Base-by-base conservation (phyloP, 2,113 vertebrate species). In the Himantopus leucocephalus region DNA sequence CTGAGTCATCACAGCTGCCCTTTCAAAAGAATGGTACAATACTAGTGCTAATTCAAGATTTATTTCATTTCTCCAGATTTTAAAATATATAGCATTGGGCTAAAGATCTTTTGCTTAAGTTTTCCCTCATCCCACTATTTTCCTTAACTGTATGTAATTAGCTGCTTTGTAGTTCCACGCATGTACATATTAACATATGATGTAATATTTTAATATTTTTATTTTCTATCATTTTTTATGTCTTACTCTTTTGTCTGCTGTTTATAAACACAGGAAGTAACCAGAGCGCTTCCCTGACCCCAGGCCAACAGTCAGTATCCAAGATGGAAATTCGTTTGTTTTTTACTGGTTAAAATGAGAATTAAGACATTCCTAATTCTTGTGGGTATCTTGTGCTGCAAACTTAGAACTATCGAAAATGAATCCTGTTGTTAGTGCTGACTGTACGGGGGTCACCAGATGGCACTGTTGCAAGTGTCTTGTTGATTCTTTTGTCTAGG, bases 401-500 rank as follows among this genome's bases (percentile, higher is more conserved):
- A 50, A 76, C 29, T 79, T 76, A 16, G 0, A 58, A 48, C 66
- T 53, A 23, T 14, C 85, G 66, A 53, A 90, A 80, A 80, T 16
- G 1, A 73, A 73, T 39, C 24, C 24, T 41, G 15, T 60, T 88
- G 21, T 35, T 50, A n/a, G 15, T 26, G 30, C 48, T 64, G 29
- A 29, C 14, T 41, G 13, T 14, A 18, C 26, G 29, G 50, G 35
- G 78, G 73, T 91, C 97, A 95, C 86, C 88, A 97, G 96, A 79
- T 96, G 97, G 97, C 94, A 89, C 88, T 97, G 62, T 95, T 81
- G 86, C 45, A 85, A 92, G 47, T 0, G 23, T 72, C 85, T 87
- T 87, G 30, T 22, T 88, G 32, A 62, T 87, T 85, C 92, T 96
- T 94, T 95, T 96, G 88, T 94, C 70, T 87, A 9, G 56, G 45